A percentile compares a stretch with the other conserved stretches of the same genome.
These are phyloP conservation scores for Lamprologus lemairii DNA, from an alignment of 2,113 vertebrate species.

Conservation along the genomic window DNA sequence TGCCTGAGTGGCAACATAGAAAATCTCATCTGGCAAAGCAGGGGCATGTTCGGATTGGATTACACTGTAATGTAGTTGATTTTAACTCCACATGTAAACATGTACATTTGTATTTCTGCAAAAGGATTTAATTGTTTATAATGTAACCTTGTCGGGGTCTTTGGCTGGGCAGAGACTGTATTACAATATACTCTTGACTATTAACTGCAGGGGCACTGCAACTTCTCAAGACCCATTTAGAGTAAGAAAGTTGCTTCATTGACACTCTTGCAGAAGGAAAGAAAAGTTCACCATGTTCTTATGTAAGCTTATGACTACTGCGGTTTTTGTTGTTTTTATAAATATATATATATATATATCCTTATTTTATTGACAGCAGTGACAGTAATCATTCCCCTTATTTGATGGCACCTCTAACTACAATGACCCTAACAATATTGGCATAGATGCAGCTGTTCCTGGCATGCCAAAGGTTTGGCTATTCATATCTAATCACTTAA, in stretches of 20 bases:
- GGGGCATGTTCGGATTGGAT: conserved; percentile 47
- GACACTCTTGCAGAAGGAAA: conserved; percentile 54
- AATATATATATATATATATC: background rate
- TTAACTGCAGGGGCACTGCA: conserved; percentile 45
- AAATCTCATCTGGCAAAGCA: conserved; percentile 20
- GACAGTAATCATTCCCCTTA: conserved; percentile 43
- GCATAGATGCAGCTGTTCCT: conserved; percentile 12
- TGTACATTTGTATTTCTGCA: conserved; percentile 73
- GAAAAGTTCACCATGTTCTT: conserved; percentile 57
- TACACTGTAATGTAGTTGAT: conserved; percentile 68
- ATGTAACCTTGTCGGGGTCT: conserved; percentile 59
- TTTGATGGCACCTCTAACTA: conserved; percentile 35
- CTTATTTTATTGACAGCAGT: conserved; percentile 46
- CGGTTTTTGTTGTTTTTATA: conserved; percentile 1
- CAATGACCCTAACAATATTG: conserved; percentile 1
- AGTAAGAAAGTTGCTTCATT: conserved; percentile 47
- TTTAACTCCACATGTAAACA: conserved; percentile 69
- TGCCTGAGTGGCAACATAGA: background rate
- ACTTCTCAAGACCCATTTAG: conserved; percentile 55
- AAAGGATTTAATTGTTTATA: conserved; percentile 70
- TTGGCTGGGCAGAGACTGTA: conserved; percentile 53
- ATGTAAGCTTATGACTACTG: conserved; percentile 67
- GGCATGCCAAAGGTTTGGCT: conserved; percentile 36
- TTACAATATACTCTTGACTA: conserved; percentile 51
- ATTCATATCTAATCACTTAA: conserved; percentile 30